These are phyloP conservation scores for Heteronetta atricapilla DNA, from an alignment of 2,113 vertebrate genomes.

Conservation along the genomic window DNA sequence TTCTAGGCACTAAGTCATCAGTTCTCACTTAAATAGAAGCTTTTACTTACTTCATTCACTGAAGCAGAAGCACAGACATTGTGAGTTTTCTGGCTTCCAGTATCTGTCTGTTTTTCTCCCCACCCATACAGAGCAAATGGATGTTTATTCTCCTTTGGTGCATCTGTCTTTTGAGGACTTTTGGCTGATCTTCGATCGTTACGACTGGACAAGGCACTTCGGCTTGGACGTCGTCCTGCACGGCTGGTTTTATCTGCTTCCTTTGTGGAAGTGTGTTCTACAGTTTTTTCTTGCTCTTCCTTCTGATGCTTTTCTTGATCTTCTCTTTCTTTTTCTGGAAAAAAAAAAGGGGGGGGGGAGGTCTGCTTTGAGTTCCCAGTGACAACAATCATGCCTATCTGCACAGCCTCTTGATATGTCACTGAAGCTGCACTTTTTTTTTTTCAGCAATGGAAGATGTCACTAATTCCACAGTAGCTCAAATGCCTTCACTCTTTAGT, in stretches of 20 bases:
- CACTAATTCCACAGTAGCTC: background rate
- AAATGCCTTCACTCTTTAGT: background rate
- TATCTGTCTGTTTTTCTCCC: constrained; percentile 86
- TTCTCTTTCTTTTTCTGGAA: constrained; percentile 44
- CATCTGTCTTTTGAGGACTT: constrained; percentile 75
- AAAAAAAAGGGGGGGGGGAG: background rate
- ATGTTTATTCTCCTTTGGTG: constrained; percentile 81
- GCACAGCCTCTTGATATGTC: background rate
- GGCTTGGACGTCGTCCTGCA: constrained; percentile 25
- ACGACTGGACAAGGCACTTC: constrained; percentile 66
- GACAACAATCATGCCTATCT: background rate
- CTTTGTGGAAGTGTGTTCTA: background rate
- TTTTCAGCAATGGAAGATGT: background rate
- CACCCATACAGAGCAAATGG: constrained; percentile 92
- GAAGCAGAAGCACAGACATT: constrained; percentile 90
- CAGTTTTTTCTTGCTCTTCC: constrained; percentile 50
- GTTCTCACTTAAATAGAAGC: background rate
- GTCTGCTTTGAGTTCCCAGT: background rate
- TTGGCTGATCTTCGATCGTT: constrained; percentile 55
- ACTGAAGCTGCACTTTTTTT: background rate
- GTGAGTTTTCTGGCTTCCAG: constrained; percentile 88
- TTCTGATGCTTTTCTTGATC: constrained; percentile 44
- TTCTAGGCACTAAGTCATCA: background rate
- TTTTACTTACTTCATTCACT: constrained; percentile 80
- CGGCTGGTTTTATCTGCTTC: constrained; percentile 20